Conservation (phyloP, 1,140 invertebrate species). For the Caenorhabditis briggsae region DNA sequence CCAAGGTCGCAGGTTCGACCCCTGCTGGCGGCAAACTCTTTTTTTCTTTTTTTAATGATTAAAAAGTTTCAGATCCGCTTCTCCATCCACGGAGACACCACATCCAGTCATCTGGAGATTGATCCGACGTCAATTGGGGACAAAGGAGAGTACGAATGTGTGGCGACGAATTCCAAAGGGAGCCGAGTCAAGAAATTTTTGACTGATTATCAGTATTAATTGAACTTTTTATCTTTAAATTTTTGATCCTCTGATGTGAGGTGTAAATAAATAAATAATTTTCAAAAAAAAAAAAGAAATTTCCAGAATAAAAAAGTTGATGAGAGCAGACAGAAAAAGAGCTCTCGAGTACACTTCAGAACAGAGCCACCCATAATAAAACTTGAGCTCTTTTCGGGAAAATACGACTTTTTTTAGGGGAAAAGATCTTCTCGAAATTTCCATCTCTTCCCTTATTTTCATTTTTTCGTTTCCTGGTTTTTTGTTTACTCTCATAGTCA, state of each 20-base stretch:
- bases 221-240: no score
- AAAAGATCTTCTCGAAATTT: neutral
- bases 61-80: slow-evolving; percentile 12
- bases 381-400: neutral
- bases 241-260: neutral
- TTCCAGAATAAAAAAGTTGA: slow-evolving; percentile 1
- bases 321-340: no score
- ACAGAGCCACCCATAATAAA: neutral
- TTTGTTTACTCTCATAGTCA: no score
- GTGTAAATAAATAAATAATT: neutral
- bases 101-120: slow-evolving; percentile 17
- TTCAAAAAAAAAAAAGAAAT: neutral
- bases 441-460: neutral
- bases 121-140: slow-evolving; percentile 31
- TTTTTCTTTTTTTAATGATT: neutral
- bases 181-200: slow-evolving; percentile 40
- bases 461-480: neutral
- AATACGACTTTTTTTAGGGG: neutral
- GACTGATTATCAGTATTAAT: slow-evolving; percentile 43
- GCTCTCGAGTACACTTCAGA: neutral
- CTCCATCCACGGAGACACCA: slow-evolving; percentile 43
- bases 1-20: slow-evolving; percentile 70
- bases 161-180: slow-evolving; percentile 36
- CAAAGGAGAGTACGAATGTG: slow-evolving; percentile 46
- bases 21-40: slow-evolving; percentile 67